Base-by-base conservation (phyloP, 2,888 invertebrate species). In the Drosophila parthenogenetica region DNA sequence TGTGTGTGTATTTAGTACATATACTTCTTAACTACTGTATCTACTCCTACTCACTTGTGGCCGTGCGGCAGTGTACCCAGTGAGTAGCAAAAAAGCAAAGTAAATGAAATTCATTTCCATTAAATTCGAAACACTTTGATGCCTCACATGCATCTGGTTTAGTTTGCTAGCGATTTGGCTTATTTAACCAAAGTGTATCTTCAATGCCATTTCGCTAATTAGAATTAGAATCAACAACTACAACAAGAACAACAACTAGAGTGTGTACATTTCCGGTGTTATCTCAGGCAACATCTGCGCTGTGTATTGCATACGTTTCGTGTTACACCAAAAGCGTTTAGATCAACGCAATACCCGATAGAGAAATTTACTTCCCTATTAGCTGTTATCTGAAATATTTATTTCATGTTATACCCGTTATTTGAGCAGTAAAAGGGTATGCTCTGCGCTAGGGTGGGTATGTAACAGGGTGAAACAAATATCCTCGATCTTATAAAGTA, bases 231-330 rank as follows among this genome's bases (percentile, higher is more conserved):
- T n/a, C 35, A 7, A 40, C 25, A 70, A 42, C 35, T 7, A n/a
- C 54, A 37, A 42, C 48, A 54, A 45, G 42, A 43, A 53, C 25
- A 40, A 49, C 57, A 40, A 37, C 11, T 3, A 13, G 13, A 13
- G 5, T 51, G 13, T 4, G 16, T 19, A 55, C 55, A 59, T 46
- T 61, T 77, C 73, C 74, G 73, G 58, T 43, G 17, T 19, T 75
- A 73, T 75, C 73, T 53, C 62, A 63, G 59, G 68, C 74, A 59
- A 62, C 45, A 78, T 78, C 78, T 71, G 14, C 5, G 5, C 7
- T 11, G 32, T n/a, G 39, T 49, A 40, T 25, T 39, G 16, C 39
- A n/a, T 50, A 32, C 43, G 53, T 35, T 17, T 32, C 49, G 66
- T 17, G 32, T 43, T 29, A 22, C 40, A 16, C 25, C 60, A 51